Evolutionary conservation across 2,113 vertebrate genomes (phyloP).

Genomic region (Hemiscyllium ocellatum): DNA sequence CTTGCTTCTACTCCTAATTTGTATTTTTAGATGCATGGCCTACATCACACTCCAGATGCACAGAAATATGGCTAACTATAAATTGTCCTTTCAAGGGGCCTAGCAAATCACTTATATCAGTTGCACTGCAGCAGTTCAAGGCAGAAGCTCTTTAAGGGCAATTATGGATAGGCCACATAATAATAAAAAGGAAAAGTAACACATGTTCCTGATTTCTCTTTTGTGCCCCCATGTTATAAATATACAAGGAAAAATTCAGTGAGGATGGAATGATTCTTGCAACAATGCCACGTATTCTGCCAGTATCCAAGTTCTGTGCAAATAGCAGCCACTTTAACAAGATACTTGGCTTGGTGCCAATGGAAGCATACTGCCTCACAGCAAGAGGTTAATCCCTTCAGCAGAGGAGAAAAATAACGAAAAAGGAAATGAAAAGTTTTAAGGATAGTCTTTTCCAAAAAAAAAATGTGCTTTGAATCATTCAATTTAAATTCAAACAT

Average conservation of each 20-base stretch:
- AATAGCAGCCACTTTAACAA: not conserved
- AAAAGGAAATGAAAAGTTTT: not conserved
- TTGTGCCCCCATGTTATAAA: not conserved
- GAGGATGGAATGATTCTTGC: not conserved
- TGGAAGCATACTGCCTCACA: not conserved
- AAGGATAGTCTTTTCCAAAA: not conserved
- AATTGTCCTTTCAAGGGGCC: not conserved
- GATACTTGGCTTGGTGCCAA: not conserved
- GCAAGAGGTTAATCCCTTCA: not conserved
- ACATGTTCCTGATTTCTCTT: not conserved
- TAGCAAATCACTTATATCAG: not conserved
- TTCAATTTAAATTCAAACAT: not conserved
- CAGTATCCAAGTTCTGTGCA: not conserved
- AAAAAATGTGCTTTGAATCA: not conserved
- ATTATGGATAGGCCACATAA: not conserved
- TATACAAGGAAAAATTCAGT: no score
- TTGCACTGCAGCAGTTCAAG: not conserved
- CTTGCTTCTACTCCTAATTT: no score
- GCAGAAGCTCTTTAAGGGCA: not conserved
- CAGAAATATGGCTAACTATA: not conserved
- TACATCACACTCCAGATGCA: not conserved
- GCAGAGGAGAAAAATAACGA: not conserved
- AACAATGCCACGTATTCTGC: not conserved
- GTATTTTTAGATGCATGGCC: no score
- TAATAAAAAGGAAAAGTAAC: not conserved